Percentiles rank a stretch among this genome's conserved stretches.
Conservation (phyloP, 2,113 vertebrate genomes). For the Furnarius figulus region DNA sequence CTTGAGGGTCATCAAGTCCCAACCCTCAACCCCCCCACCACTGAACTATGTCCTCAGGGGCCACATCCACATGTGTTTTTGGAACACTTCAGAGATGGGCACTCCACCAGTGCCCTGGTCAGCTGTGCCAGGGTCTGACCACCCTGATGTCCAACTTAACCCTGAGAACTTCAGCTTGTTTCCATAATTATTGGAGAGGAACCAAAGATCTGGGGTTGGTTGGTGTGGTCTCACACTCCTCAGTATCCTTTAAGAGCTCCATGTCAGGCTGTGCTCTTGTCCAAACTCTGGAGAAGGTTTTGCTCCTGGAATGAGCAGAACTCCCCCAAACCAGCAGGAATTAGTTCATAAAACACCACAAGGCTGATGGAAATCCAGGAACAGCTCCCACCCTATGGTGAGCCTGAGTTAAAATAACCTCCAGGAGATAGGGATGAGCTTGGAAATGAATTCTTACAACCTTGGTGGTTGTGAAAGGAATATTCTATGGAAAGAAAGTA, state of each 20-base stretch:
- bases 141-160: no score
- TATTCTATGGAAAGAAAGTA: neutral
- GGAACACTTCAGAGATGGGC: neutral
- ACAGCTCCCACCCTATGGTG: neutral
- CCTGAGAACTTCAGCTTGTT: neutral
- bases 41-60: neutral
- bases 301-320: neutral
- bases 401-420: neutral
- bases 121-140: neutral
- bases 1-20: accelerated
- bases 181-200: neutral
- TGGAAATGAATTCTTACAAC: neutral
- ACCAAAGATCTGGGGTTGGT: accelerated
- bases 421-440: neutral
- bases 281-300: neutral
- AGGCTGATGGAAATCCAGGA: no score
- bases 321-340: neutral
- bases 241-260: neutral
- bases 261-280: neutral
- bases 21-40: neutral
- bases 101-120: neutral
- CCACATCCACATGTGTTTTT: neutral
- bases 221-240: neutral
- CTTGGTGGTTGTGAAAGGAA: neutral
- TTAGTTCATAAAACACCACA: neutral